A percentile compares a stretch with the other conserved stretches of the same genome.
Conservation (phyloP, 2,888 invertebrate species). For the Acanthosoma haemorrhoidale region DNA sequence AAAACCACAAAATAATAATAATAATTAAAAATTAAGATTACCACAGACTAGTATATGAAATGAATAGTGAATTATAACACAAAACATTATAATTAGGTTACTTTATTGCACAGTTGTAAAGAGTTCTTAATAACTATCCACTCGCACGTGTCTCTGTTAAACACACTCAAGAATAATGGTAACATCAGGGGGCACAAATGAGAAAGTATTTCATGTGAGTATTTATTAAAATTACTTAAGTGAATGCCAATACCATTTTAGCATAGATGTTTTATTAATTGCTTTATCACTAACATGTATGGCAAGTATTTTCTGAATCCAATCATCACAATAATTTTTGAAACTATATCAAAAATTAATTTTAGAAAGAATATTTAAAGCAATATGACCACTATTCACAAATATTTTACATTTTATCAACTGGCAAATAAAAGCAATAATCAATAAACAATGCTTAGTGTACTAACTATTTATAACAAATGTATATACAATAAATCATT, state of each 20-base stretch:
- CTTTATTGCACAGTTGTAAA: neutral
- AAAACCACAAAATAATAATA: too few relatives aligned
- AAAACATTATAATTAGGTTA: neutral
- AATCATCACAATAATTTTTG: slow-evolving; percentile 1
- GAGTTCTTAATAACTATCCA: neutral
- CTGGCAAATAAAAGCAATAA: neutral
- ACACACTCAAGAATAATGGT: slow-evolving; percentile 1
- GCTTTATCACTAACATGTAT: neutral
- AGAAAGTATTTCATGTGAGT: neutral
- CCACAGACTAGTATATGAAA: neutral
- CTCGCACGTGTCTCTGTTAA: neutral
- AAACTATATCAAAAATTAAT: neutral
- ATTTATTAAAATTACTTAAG: slow-evolving; percentile 1
- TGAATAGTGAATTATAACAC: neutral
- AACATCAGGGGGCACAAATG: neutral
- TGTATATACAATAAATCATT: neutral
- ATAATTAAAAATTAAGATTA: neutral
- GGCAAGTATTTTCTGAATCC: neutral
- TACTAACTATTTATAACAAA: neutral
- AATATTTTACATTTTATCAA: neutral
- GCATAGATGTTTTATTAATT: neutral
- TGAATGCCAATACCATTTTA: neutral
- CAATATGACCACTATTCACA: neutral
- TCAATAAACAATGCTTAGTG: neutral
- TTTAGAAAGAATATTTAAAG: neutral